These are phyloP conservation scores for Enteromius paludinosus DNA, from an alignment of 2,797 vertebrate genomes.

Conservation along the genomic window DNA sequence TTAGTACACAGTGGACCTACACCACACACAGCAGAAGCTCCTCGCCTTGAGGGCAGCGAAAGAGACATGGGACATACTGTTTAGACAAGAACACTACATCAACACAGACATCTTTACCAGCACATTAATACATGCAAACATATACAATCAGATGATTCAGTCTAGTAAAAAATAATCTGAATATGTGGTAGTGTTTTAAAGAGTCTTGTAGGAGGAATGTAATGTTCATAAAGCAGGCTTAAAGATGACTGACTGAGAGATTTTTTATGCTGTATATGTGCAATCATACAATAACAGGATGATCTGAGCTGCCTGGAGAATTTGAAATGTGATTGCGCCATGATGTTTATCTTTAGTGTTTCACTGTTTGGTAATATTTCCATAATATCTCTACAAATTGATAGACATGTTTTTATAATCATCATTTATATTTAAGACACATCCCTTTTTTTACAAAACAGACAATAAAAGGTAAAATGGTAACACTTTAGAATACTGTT, in stretches of 20 bases:
- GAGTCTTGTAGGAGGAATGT: background rate
- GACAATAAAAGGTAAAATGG: background rate
- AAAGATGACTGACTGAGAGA: background rate
- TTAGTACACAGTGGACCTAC: constrained; percentile 43
- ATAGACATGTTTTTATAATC: background rate
- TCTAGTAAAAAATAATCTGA: background rate
- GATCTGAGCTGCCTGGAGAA: background rate
- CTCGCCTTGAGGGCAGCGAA: constrained; percentile 47
- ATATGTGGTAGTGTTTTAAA: background rate
- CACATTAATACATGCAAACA: constrained; percentile 16
- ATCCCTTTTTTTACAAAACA: background rate
- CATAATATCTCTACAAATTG: background rate
- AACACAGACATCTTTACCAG: constrained; percentile 31
- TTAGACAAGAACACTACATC: constrained; percentile 44
- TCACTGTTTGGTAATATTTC: background rate
- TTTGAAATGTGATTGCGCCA: background rate
- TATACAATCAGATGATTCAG: constrained; percentile 1
- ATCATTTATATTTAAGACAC: background rate
- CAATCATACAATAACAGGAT: background rate
- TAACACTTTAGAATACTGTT: too few species aligned
- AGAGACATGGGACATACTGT: constrained; percentile 39
- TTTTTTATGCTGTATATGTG: background rate
- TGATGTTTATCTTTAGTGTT: background rate
- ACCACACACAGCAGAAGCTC: constrained; percentile 38
- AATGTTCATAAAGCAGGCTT: background rate